phyloP scores from a whole-genome alignment of 2,888 invertebrate genomes.

The Atrina japonica region DNA sequence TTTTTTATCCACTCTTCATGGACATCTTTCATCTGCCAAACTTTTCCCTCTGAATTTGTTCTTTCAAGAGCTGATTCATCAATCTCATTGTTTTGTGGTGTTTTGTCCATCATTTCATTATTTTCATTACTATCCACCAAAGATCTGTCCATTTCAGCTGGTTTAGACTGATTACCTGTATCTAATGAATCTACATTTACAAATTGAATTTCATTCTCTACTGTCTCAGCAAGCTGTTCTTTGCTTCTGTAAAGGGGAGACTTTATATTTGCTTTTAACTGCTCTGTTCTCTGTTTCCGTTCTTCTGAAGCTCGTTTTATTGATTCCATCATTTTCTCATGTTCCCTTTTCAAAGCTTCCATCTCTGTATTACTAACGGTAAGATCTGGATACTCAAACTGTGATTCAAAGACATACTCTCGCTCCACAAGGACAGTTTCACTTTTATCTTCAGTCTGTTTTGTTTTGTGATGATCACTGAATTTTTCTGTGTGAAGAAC shows the following conservation, averaged over 20 bases:
- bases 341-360: constrained; percentile 67
- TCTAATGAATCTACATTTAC: not conserved
- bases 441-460: constrained; percentile 13
- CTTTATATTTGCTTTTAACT: constrained; percentile 35
- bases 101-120: too few species aligned
- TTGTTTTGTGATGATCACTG: constrained; percentile 16
- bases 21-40: too few species aligned
- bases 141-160: not conserved
- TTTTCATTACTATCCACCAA: too few species aligned
- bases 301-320: constrained; percentile 56
- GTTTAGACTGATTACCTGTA: constrained; percentile 4
- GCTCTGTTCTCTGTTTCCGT: constrained; percentile 50
- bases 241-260: not conserved
- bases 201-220: not conserved
- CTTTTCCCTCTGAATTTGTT: too few species aligned
- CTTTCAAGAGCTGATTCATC: too few species aligned
- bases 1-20: too few species aligned
- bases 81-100: too few species aligned
- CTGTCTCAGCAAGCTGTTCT: constrained; percentile 4
- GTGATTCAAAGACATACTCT: constrained; percentile 33
- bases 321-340: constrained; percentile 69
- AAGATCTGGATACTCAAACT: constrained; percentile 35
- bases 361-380: constrained; percentile 60
- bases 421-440: constrained; percentile 39
- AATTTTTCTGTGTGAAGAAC: not conserved